Evolutionary conservation across 1,140 invertebrate species (phyloP), one percentile per base, ranked within the genome.

Genomic region (Zaprionus tsacasi): DNA sequence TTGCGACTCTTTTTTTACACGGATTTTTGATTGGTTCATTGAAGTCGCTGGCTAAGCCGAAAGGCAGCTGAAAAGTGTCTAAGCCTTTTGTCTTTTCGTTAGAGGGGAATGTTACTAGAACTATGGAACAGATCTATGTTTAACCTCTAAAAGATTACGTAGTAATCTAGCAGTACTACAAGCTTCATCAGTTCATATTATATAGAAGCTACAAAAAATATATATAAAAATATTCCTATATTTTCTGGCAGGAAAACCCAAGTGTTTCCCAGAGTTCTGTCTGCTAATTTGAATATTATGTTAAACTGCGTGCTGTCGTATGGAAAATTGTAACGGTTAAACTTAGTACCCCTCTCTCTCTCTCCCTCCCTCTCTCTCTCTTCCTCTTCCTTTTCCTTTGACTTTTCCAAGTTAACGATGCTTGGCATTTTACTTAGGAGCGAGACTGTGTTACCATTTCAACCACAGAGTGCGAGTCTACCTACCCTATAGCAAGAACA

Each of bases 21-120:
- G n/a, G 35, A 1, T 52, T 1, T 88, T 80, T 83, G 77, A 87
- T 87, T 87, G 83, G 80, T 88, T 75, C 76, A 85, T 85, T 85
- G 82, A 85, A 71, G 82, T 78, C 55, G 45, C 52, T 33, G 43
- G 15, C 58, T 74, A 65, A 83, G 77, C 83, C 69, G 80, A 88
- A 87, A 88, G 77, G 72, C 83, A 89, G 88, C 83, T 80, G 64
- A 78, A 87, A 87, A 83, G 66, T 76, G 70, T 65, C 63, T 70
- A 65, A 61, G 45, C 15, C 68, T 61, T 54, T 59, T 58, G 36
- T 79, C 30, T 50, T n/a, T n/a, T n/a, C n/a, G n/a, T n/a, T n/a
- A 6, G 15, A 3, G 21, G 8, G 17, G 2, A 11, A 12, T 10
- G 11, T 2, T 11, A 5, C n/a, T 25, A 11, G 4, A n/a, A 40